Conservation (phyloP, 2,797 vertebrate genomes). For the Psittacula echo region DNA sequence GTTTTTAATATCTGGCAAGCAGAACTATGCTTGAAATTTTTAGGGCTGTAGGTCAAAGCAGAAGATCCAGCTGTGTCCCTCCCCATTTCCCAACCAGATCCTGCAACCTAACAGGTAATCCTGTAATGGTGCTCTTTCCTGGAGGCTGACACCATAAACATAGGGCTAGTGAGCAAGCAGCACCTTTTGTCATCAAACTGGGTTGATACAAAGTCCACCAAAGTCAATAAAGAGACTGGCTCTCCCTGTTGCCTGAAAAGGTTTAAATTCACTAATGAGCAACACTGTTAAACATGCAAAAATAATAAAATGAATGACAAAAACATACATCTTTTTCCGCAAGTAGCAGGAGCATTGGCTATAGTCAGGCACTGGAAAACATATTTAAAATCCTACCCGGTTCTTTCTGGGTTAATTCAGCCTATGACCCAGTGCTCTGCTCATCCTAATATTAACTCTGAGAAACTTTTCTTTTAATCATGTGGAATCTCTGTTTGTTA, state of each 20-base stretch:
- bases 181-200: neutral
- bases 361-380: neutral
- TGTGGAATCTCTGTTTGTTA: slow-evolving; percentile 50
- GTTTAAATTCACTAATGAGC: neutral
- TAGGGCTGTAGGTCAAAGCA: neutral
- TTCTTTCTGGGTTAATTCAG: slow-evolving; percentile 4
- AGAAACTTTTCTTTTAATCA: slow-evolving; percentile 36
- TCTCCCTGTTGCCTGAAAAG: neutral
- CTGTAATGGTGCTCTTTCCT: neutral
- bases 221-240: neutral
- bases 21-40: neutral
- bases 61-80: neutral
- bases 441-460: slow-evolving; percentile 57
- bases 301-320: neutral
- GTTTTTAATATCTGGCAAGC: neutral
- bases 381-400: neutral
- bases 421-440: slow-evolving; percentile 2
- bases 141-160: neutral
- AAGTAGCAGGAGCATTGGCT: neutral
- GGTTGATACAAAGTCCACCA: neutral
- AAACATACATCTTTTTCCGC: neutral
- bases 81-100: neutral
- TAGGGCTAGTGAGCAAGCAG: neutral
- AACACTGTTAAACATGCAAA: neutral
- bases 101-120: neutral